Percentiles rank a stretch among this genome's conserved stretches.
Conservation (phyloP, 2,797 vertebrate genomes). For the Crax fasciolata region DNA sequence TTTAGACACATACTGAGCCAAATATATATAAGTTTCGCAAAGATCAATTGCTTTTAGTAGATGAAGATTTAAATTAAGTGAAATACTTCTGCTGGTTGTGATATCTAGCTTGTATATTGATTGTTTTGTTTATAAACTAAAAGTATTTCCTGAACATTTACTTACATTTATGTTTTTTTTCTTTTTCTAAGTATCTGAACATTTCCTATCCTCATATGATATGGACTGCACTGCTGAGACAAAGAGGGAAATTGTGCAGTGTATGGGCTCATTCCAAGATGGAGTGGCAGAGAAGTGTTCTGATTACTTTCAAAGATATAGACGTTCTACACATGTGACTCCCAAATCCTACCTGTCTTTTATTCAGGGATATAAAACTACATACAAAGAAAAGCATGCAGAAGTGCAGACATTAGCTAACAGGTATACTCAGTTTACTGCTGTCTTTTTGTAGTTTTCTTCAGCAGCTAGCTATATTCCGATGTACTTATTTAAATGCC, state of each 20-base stretch:
- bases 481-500: not conserved
- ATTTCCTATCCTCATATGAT: constrained; percentile 92
- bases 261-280: constrained; percentile 97
- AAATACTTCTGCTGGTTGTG: not conserved
- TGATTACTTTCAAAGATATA: constrained; percentile 95
- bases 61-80: not conserved
- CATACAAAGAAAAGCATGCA: constrained; percentile 90
- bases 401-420: constrained; percentile 92
- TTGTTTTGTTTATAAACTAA: not conserved
- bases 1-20: not conserved
- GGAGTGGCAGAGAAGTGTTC: constrained; percentile 95
- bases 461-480: not conserved
- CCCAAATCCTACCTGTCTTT: constrained; percentile 98
- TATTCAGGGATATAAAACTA: constrained; percentile 94
- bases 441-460: not conserved
- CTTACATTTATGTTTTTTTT: not conserved
- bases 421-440: constrained; percentile 82
- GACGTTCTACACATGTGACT: constrained; percentile 93
- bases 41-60: not conserved
- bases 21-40: not conserved
- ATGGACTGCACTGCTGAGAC: constrained; percentile 90
- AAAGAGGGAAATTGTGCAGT: constrained; percentile 92
- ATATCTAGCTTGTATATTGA: not conserved
- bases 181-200: constrained; percentile 88
- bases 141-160: not conserved